Conservation (phyloP, 92 coral and sea anemone genomes). For the Chrysogorgia sp. region DNA sequence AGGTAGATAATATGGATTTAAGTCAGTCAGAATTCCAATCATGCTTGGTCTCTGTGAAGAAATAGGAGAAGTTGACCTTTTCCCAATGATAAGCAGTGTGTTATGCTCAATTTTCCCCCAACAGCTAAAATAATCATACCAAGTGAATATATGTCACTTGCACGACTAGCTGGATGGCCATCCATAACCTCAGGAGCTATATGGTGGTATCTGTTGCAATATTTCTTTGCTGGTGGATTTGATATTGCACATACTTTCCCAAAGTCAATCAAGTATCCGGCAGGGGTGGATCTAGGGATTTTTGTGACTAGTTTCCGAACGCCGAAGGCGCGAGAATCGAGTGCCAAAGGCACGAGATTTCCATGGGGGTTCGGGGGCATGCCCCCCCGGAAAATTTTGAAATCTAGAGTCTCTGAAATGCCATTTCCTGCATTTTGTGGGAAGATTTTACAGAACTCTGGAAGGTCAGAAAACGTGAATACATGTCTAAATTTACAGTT, state of each 20-base stretch:
- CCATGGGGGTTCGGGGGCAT: too few species aligned
- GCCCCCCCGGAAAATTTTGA: too few species aligned
- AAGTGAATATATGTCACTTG: constrained; percentile 47
- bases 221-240: constrained; percentile 46
- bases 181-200: constrained; percentile 49
- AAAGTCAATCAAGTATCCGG: constrained; percentile 55
- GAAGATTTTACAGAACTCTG: too few species aligned
- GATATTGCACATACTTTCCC: constrained; percentile 41
- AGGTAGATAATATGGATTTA: not conserved
- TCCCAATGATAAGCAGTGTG: constrained; percentile 3
- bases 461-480: too few species aligned
- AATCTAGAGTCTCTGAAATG: too few species aligned
- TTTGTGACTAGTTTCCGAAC: too few species aligned
- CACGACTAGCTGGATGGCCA: constrained; percentile 30
- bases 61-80: not conserved
- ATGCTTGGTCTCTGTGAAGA: constrained; percentile 15
- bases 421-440: too few species aligned
- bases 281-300: too few species aligned
- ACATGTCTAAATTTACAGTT: too few species aligned
- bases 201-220: too few species aligned
- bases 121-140: constrained; percentile 47
- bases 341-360: too few species aligned
- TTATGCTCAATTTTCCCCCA: constrained; percentile 23
- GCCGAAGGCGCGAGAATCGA: too few species aligned
- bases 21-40: constrained; percentile 30